Percentiles rank a stretch among this genome's conserved stretches.
phyloP scores from a whole-genome alignment of 2,113 vertebrate species.

The Corythoichthys haematopterus region DNA sequence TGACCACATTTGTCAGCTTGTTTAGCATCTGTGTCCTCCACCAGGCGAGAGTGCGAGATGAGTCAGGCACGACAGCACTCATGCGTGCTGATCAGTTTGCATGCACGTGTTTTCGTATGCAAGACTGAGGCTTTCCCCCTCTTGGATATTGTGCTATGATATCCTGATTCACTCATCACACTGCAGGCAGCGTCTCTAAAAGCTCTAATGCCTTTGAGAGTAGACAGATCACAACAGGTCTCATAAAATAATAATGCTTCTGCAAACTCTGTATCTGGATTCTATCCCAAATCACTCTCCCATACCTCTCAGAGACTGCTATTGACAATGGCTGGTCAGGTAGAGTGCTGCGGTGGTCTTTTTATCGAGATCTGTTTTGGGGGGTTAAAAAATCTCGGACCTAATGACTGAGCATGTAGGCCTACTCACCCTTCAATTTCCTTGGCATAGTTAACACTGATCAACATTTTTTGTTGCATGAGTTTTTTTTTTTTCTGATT shows the following conservation, averaged over 20 bases:
- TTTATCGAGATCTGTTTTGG: not conserved
- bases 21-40: conserved; percentile 6
- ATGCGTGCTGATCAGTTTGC: conserved; percentile 7
- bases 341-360: conserved; percentile 19
- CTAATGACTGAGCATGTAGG: not conserved
- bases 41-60: conserved; percentile 28
- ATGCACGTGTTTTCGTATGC: not conserved
- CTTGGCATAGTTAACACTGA: not conserved
- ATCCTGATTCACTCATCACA: conserved; percentile 40
- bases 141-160: conserved; percentile 21
- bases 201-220: conserved; percentile 25
- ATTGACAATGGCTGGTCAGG: conserved; percentile 44
- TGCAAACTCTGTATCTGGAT: conserved; percentile 46
- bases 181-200: conserved; percentile 13
- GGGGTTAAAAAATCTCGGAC: not conserved
- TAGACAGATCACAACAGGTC: conserved; percentile 44
- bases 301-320: conserved; percentile 23
- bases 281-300: conserved; percentile 34
- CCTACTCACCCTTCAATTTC: not conserved
- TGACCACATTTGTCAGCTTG: conserved; percentile 32
- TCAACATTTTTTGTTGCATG: no score
- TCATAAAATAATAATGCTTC: conserved; percentile 62
- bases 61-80: conserved; percentile 7
- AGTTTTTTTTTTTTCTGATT: no score
- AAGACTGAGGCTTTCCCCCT: not conserved